These are phyloP conservation scores for Bungarus multicinctus DNA, from an alignment of 2,113 vertebrate genomes.

Conservation along the genomic window DNA sequence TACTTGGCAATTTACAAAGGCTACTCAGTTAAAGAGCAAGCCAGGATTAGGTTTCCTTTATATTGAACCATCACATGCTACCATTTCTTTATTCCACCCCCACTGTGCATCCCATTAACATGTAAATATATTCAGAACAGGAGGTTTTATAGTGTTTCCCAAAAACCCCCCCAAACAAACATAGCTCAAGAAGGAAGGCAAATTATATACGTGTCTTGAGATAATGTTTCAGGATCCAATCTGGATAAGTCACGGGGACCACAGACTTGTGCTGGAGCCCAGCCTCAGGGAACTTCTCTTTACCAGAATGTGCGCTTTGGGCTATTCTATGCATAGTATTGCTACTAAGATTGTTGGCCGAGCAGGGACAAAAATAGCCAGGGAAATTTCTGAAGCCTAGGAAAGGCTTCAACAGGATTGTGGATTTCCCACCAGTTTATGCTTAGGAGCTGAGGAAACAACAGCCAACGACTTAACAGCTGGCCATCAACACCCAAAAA, in stretches of 20 bases:
- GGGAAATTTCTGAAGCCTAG: not conserved
- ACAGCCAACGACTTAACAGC: too few species aligned
- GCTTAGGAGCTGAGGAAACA: too few species aligned
- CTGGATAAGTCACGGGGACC: too few species aligned
- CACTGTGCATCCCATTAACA: not conserved
- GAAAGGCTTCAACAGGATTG: not conserved
- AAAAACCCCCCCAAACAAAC: not conserved
- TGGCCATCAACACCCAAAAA: too few species aligned
- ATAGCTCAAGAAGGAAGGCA: not conserved
- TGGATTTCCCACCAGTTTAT: too few species aligned
- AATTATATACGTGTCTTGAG: too few species aligned
- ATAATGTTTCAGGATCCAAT: too few species aligned
- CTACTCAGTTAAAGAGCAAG: not conserved
- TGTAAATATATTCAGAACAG: not conserved
- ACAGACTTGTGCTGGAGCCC: too few species aligned
- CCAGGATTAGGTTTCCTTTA: not conserved
- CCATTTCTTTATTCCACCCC: not conserved
- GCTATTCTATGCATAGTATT: too few species aligned
- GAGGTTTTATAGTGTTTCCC: not conserved
- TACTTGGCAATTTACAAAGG: not conserved
- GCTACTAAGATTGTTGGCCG: too few species aligned
- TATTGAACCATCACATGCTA: not conserved
- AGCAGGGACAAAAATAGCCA: not conserved
- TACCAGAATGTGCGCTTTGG: too few species aligned
- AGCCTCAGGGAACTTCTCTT: too few species aligned